Base-by-base conservation (phyloP, 2,888 invertebrate genomes). In the Polydrusus cervinus region DNA sequence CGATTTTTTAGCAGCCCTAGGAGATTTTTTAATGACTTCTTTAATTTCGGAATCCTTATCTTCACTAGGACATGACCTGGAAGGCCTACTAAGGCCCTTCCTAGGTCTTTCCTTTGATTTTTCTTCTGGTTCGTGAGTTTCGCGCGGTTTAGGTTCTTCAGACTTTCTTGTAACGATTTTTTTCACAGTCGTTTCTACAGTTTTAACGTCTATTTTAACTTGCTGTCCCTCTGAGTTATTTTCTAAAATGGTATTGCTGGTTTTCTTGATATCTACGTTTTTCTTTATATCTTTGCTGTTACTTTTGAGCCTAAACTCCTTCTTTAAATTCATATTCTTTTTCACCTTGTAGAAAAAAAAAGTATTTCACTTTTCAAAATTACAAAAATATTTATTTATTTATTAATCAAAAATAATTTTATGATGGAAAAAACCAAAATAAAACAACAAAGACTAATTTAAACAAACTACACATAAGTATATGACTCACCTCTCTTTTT, bases 271-370 rank as follows among this genome's bases (percentile, higher is more conserved):
- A n/a, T 62, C 75, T 8, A 73, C 64, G 30, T 71, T 77, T 73
- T 78, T 79, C 66, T 75, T 68, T 0, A 74, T 53, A 47, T 81
- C 78, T 55, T 65, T 73, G 16, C 18, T 70, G 18, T 68, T 71
- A 34, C 43, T 74, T 43, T 65, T 75, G 9, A 78, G 67, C 14
- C 75, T 76, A 40, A 71, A 65, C 25, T 62, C 72, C 51, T 70
- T 79, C 53, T 76, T 75, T 0, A 75, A 49, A 40, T 61, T 79
- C 1, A 75, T 20, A n/a, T 74, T 74, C 72, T 77, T 78, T 61
- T 76, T 77, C 9, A 70, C 40, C 70, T 70, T 11, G 51, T 10
- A 10, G 51, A 9, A 38, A 25, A 38, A 45, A 64, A 47, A 45
- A 20, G 16, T 11, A 60, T 51, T 10, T 55, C 5, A 25, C 25